A percentile compares a stretch with the other conserved stretches of the same genome.
phyloP scores from a whole-genome alignment of 2,113 vertebrate species.

The Neoarius graeffei region DNA sequence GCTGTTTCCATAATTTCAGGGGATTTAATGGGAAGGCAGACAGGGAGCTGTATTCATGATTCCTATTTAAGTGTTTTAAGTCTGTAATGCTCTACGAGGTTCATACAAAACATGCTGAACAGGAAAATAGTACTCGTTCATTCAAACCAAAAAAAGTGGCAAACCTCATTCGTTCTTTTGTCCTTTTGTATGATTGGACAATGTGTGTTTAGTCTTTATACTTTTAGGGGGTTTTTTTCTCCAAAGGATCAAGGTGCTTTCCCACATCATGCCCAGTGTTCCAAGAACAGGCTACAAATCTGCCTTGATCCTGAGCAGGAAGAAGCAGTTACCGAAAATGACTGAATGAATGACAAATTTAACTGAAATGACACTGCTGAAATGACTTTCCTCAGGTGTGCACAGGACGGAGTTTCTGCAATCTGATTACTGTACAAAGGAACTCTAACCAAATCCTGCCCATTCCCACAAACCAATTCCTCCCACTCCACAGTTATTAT shows the following conservation, averaged over 20 bases:
- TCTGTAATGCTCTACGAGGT: neutral
- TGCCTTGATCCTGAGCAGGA: neutral
- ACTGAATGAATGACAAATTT: neutral
- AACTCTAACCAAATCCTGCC: neutral
- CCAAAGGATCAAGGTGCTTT: neutral
- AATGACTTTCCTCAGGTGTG: neutral
- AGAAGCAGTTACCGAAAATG: neutral
- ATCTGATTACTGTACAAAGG: neutral
- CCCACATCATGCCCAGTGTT: neutral
- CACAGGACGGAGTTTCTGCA: neutral
- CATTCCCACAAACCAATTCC: neutral
- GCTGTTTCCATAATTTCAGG: constrained; percentile 18
- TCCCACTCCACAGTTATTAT: neutral
- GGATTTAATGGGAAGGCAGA: neutral
- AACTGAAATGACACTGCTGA: neutral
- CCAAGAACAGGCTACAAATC: neutral
- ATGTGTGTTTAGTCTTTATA: neutral
- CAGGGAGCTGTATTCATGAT: neutral
- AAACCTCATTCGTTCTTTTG: neutral
- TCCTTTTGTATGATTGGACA: neutral
- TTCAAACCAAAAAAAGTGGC: neutral
- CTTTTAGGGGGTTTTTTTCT: neutral
- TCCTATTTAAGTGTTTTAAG: neutral
- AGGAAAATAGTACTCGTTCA: neutral
- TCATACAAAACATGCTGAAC: neutral